Base-by-base conservation (phyloP, 2,888 invertebrate genomes). In the Rhingia rostrata region DNA sequence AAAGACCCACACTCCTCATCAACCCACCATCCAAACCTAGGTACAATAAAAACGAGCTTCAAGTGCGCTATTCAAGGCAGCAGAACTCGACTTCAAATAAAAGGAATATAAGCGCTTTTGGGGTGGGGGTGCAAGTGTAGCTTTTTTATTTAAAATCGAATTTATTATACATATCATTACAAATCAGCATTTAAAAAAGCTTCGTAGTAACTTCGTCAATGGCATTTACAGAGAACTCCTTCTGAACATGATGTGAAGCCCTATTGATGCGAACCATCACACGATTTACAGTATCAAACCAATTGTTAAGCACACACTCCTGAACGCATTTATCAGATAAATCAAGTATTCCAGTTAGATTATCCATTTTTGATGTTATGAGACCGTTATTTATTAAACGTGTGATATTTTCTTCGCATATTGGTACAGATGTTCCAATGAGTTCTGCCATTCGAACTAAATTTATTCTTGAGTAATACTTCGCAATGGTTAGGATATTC, bases 231-330 rank as follows among this genome's bases (percentile, higher is more conserved):
- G 60, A 49, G 22, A 66, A 60, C 90, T 98, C 98, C 90, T 98
- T 98, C 92, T 98, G 98, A 90, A 98, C 98, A 67, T 98, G 93
- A 92, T 98, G 98, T 30, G 97, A 97, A 0, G 97, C 97, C 89
- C 97, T 96, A 92, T 97, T 97, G 45, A 98, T 96, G 14, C 97
- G 94, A 86, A 95, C 94, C 98, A 98, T 98, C 78, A 98, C 92
- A 4, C 95, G 93, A 87, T 96, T 95, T 60, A 97, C 92, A 88
- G 96, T 96, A 87, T 94, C 94, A 0, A 97, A 95, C 98, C 98
- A 98, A 88, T 96, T 96, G 91, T 98, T 97, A 63, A 98, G 93
- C 5, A 58, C 49, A 53, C 72, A 70, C 30, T 79, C 79, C 0
- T 47, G 54, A 9, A 49, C 54, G 47, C 77, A 77, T 6, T 22